These are phyloP conservation scores for Pocillopora verrucosa DNA, from an alignment of 64 coral and sea anemone species.

Conservation along the genomic window DNA sequence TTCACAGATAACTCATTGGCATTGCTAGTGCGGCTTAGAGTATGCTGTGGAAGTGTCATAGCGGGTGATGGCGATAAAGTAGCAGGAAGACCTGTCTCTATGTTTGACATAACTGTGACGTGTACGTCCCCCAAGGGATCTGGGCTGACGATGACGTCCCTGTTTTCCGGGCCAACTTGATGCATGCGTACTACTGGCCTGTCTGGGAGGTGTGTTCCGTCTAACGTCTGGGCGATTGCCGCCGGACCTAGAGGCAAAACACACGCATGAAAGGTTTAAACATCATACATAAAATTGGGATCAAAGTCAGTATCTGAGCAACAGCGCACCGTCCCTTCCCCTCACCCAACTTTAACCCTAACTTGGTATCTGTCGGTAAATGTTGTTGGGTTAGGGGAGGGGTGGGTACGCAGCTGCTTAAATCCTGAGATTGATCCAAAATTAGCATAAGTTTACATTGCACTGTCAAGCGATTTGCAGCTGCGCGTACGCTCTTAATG, in stretches of 20 bases:
- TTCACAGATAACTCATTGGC: slow-evolving; percentile 31
- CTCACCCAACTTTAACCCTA: no score
- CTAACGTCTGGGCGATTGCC: slow-evolving; percentile 61
- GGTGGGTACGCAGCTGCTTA: no score
- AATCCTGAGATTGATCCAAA: no score
- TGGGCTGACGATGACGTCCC: slow-evolving; percentile 13
- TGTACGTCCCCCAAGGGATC: slow-evolving; percentile 12
- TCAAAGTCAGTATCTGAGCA: no score
- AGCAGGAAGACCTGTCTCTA: not conserved
- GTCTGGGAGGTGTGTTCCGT: slow-evolving; percentile 43
- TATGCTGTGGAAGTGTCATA: slow-evolving; percentile 11
- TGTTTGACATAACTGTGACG: slow-evolving; percentile 16
- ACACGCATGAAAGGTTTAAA: not conserved
- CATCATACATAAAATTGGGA: not conserved
- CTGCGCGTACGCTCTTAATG: no score
- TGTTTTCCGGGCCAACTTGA: slow-evolving; percentile 17
- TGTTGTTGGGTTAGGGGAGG: no score
- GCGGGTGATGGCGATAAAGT: slow-evolving; percentile 8
- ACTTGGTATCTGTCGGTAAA: no score
- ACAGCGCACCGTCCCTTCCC: no score
- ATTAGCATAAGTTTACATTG: no score
- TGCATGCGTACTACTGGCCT: slow-evolving; percentile 39
- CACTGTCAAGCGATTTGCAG: no score
- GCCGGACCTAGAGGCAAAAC: slow-evolving; percentile 35
- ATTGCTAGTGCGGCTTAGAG: slow-evolving; percentile 19